Base-by-base conservation (phyloP, 2,888 invertebrate genomes). In the Melanchra persicariae region DNA sequence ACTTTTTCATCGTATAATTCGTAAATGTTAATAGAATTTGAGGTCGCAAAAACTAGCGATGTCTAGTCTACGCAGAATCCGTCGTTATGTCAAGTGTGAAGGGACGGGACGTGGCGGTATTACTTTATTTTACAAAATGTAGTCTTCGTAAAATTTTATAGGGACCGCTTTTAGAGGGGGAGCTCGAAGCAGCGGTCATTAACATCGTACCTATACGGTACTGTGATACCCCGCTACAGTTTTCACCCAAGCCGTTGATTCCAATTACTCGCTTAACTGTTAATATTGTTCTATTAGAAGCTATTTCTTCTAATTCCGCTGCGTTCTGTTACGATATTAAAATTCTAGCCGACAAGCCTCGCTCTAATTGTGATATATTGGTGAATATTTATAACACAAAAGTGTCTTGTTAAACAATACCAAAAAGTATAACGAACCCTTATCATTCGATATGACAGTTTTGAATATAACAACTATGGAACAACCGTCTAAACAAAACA, bases 81-180 rank as follows among this genome's bases (percentile, higher is more conserved):
- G 85, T 87, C 88, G 88, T 89, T 88, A 90, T 87, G 86, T 85
- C 80, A 81, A 88, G 86, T 88, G 84, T 81, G 84, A 85, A 88
- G 85, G 84, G 78, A 84, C 84, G 85, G 83, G 79, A 72, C 81
- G 82, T 72, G 79, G 79, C 75, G 83, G 85, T 89, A 91, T 91
- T 89, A 89, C 91, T 92, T 92, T 92, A 93, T 93, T 93, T 92
- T 90, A 91, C 89, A 91, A 92, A 94, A 92, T 92, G 91, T 92
- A 92, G 90, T 91, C 91, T 87, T 85, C 91, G 90, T 94, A 93
- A 94, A 94, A 94, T 94, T 94, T 93, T 93, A 95, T 91, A 88
- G 82, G 77, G 79, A 86, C 89, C 91, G 89, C 91, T 93, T 91
- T 87, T 88, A 87, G 88, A 87, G 87, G 88, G 89, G 89, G 85